Conservation (phyloP, 2,888 invertebrate genomes). For the Oasisia sp. region DNA sequence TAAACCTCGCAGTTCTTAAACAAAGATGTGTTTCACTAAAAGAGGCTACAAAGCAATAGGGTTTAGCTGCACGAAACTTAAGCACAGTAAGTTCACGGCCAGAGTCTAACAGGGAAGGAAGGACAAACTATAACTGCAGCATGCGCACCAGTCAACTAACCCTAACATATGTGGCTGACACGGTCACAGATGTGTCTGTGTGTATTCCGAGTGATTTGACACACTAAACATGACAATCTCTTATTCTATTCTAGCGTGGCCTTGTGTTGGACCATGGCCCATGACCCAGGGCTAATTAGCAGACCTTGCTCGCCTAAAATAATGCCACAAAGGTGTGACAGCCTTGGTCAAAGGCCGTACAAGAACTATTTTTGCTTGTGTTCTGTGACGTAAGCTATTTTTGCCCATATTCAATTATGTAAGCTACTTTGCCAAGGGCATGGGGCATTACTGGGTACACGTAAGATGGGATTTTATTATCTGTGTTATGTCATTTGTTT, state of each 20-base stretch:
- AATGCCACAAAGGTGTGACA: neutral
- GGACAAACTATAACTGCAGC: neutral
- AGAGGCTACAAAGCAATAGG: neutral
- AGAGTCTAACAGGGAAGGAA: neutral
- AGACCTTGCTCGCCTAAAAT: neutral
- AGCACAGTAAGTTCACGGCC: neutral
- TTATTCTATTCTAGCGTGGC: neutral
- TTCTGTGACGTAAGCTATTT: neutral
- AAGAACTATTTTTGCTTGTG: neutral
- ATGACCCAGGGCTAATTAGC: neutral
- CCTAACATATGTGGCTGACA: neutral
- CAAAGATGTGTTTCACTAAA: neutral
- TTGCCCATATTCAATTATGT: too few relatives aligned
- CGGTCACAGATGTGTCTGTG: too few relatives aligned
- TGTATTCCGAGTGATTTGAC: neutral
- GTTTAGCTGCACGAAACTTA: neutral
- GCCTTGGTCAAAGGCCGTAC: neutral
- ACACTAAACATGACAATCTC: neutral
- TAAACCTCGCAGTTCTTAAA: neutral
- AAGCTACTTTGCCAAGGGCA: too few relatives aligned
- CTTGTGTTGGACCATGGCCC: too few relatives aligned
- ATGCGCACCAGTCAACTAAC: neutral
- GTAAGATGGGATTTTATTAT: too few relatives aligned
- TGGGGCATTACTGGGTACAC: too few relatives aligned
- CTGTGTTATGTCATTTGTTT: too few relatives aligned